These are phyloP conservation scores for Marcusenius ussheri DNA, from an alignment of 2,113 vertebrate genomes.

Conservation along the genomic window DNA sequence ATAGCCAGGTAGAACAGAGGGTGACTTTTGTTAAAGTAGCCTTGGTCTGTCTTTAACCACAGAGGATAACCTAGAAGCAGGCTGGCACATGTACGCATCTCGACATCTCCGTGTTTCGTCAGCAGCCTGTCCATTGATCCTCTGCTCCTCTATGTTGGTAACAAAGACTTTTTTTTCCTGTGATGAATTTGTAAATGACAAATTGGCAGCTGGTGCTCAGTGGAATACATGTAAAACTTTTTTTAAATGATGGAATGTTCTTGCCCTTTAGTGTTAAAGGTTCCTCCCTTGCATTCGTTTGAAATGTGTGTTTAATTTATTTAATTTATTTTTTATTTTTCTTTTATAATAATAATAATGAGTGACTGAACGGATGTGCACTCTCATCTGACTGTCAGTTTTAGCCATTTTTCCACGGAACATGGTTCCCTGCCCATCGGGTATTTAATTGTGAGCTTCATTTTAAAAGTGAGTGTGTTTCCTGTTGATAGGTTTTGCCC, in stretches of 20 bases:
- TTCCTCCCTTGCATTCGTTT: constrained; percentile 50
- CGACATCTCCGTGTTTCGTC: constrained; percentile 30
- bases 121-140: constrained; percentile 43
- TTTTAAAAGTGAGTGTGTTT: background rate
- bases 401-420: background rate
- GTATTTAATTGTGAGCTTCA: background rate
- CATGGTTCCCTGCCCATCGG: background rate
- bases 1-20: constrained; percentile 30
- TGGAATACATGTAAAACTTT: background rate
- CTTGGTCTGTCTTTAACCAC: constrained; percentile 25
- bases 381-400: background rate
- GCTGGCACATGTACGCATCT: constrained; percentile 13
- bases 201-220: constrained; percentile 18
- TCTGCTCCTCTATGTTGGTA: constrained; percentile 44
- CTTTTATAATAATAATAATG: constrained; percentile 55
- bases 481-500: background rate
- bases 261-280: constrained; percentile 1
- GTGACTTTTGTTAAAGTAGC: constrained; percentile 23
- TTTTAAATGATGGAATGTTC: constrained; percentile 10
- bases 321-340: constrained; percentile 63
- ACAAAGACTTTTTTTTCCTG: constrained; percentile 46
- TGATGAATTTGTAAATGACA: constrained; percentile 56
- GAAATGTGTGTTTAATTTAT: constrained; percentile 56
- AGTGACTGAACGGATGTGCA: constrained; percentile 9
- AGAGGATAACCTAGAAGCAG: constrained; percentile 46